Base-by-base conservation (phyloP, 2,888 invertebrate species). In the Ornithoptera priamus region DNA sequence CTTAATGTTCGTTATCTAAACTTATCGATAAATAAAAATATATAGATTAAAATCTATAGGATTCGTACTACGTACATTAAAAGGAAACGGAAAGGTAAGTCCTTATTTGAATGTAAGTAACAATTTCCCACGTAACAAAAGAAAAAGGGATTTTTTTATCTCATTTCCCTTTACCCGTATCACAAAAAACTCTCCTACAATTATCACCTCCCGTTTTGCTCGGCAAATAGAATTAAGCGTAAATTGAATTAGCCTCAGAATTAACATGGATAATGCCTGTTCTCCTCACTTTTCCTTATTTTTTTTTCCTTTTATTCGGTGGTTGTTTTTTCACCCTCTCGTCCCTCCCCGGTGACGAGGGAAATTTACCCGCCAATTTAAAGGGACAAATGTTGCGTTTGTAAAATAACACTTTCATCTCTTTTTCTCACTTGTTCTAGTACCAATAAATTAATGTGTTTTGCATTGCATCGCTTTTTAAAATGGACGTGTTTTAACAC, bases 181-280 rank as follows among this genome's bases (percentile, higher is more conserved):
- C 79, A 77, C 78, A 82, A 85, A 90, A 90, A 91, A 89, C 80
- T 82, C 84, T 84, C 86, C 82, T 83, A 85, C 87, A 92, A 90
- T 92, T 92, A 92, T 90, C 91, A 89, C 92, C 86, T 88, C 86
- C 87, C 89, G 85, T 89, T 90, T 88, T 88, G 76, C 89, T 89
- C 87, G 77, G 85, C 87, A 91, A 92, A 92, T 92, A 92, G 92
- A 92, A 92, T 92, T 92, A 92, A 86, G 89, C 88, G 88, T 78
- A 89, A 92, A 92, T 92, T 91, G 89, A 90, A 92, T 92, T 92
- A 91, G 85, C 87, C 86, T 80, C 83, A 84, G 91, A 87, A 92
- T 92, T 92, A 92, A 90, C 92, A 90, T 86, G 92, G 91, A 92
- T 92, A 92, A 92, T 92, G 85, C 87, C 83, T 84, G 81, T 84